phyloP scores from a whole-genome alignment of 2,797 vertebrate species.

The Lacerta viridis region DNA sequence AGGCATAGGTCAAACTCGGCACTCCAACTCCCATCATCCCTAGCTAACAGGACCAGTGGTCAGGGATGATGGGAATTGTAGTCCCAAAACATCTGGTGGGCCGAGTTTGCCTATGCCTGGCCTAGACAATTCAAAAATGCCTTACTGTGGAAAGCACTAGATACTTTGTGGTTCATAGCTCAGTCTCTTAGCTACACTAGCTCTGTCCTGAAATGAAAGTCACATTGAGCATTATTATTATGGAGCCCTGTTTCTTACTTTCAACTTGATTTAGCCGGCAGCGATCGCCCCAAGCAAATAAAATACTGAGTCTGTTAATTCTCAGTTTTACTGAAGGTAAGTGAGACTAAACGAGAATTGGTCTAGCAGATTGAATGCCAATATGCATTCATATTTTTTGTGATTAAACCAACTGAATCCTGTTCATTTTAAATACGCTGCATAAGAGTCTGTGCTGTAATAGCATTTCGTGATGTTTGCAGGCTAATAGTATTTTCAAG shows the following conservation, averaged over 20 bases:
- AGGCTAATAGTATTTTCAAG: slow-evolving; percentile 49
- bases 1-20: too few species aligned
- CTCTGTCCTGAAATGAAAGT: background rate
- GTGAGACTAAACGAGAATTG: background rate
- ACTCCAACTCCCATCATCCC: too few species aligned
- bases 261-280: background rate
- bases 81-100: too few species aligned
- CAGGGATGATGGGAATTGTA: too few species aligned
- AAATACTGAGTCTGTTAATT: background rate
- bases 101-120: too few species aligned
- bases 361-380: background rate
- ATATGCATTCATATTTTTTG: background rate
- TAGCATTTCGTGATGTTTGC: slow-evolving; percentile 9
- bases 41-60: too few species aligned
- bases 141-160: background rate
- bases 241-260: background rate
- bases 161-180: background rate
- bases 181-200: background rate
- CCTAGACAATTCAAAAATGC: background rate
- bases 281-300: background rate
- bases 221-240: background rate
- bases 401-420: background rate
- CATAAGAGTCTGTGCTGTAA: background rate
- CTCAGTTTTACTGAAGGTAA: slow-evolving; percentile 1
- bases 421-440: background rate